These are phyloP conservation scores for Apistogramma diplotaenia DNA, from an alignment of 2,113 vertebrate species.

Conservation along the genomic window DNA sequence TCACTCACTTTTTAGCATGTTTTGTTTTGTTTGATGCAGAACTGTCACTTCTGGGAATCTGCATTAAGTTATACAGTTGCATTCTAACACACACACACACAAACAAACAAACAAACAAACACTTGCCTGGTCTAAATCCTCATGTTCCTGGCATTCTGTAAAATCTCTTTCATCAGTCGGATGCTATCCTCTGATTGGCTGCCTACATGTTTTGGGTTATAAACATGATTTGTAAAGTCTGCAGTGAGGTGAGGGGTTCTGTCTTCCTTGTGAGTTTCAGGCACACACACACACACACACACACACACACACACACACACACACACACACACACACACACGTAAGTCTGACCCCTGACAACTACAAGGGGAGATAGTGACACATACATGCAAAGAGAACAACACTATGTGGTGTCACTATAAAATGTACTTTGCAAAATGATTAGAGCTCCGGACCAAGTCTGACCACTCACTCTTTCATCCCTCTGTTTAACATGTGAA, in stretches of 20 bases:
- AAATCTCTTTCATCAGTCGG: slow-evolving; percentile 38
- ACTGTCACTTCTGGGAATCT: neutral
- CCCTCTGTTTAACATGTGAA: slow-evolving; percentile 16
- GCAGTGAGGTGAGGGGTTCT: neutral
- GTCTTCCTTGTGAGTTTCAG: neutral
- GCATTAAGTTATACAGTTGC: neutral
- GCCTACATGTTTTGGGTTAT: slow-evolving; percentile 22
- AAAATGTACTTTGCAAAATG: slow-evolving; percentile 12
- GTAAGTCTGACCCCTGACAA: slow-evolving; percentile 7
- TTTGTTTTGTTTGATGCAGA: slow-evolving; percentile 27
- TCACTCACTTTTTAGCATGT: slow-evolving; percentile 9
- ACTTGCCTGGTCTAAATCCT: neutral
- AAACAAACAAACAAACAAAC: neutral
- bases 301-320: neutral
- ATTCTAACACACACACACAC: neutral
- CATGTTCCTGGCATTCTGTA: slow-evolving; percentile 5
- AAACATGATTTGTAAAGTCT: slow-evolving; percentile 20
- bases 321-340: neutral
- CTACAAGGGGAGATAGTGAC: neutral
- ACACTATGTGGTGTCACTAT: slow-evolving; percentile 11
- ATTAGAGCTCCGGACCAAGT: neutral
- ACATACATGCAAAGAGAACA: slow-evolving; percentile 1
- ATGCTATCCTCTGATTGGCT: slow-evolving; percentile 35
- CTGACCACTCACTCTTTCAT: slow-evolving; percentile 44
- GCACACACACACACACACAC: neutral